A percentile compares a stretch with the other conserved stretches of the same genome.
These are phyloP conservation scores for Lordiphosa clarofinis DNA, from an alignment of 1,140 invertebrate genomes.

Conservation along the genomic window DNA sequence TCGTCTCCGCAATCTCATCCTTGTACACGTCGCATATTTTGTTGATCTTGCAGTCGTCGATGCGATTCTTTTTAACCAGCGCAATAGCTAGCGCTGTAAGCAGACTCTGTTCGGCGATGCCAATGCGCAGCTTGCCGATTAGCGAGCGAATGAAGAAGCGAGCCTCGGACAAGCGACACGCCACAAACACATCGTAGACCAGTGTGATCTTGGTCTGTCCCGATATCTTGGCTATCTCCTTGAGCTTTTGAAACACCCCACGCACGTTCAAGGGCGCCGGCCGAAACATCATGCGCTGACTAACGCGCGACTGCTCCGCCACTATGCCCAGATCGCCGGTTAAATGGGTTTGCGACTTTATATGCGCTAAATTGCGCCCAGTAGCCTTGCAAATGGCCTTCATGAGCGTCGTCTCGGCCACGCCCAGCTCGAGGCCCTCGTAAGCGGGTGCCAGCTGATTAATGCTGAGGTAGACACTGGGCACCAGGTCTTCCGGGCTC, in stretches of 20 bases:
- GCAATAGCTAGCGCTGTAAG: slow-evolving; percentile 95
- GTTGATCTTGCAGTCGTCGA: slow-evolving; percentile 84
- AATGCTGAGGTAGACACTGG: slow-evolving; percentile 95
- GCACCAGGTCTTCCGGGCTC: slow-evolving; percentile 92
- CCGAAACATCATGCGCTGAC: slow-evolving; percentile 93
- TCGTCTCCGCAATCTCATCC: slow-evolving; percentile 87
- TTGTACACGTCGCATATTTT: slow-evolving; percentile 83
- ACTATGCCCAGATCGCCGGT: slow-evolving; percentile 96
- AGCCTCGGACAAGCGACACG: slow-evolving; percentile 94
- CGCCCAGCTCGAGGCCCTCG: slow-evolving; percentile 93
- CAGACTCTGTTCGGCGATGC: slow-evolving; percentile 97
- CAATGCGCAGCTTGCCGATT: slow-evolving; percentile 96
- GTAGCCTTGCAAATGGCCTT: slow-evolving; percentile 97
- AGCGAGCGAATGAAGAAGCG: slow-evolving; percentile 93
- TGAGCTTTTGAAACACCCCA: slow-evolving; percentile 91
- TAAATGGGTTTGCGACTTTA: slow-evolving; percentile 89
- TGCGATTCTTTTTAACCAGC: slow-evolving; percentile 83
- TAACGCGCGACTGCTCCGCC: slow-evolving; percentile 93
- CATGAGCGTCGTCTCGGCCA: slow-evolving; percentile 96
- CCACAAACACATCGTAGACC: slow-evolving; percentile 97
- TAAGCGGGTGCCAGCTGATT: slow-evolving; percentile 98
- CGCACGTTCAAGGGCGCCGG: slow-evolving; percentile 85
- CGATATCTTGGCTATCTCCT: slow-evolving; percentile 93
- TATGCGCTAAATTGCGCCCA: slow-evolving; percentile 90
- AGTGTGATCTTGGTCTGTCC: slow-evolving; percentile 88